These are phyloP conservation scores for Passer domesticus DNA, from an alignment of 2,113 vertebrate species.

Conservation along the genomic window DNA sequence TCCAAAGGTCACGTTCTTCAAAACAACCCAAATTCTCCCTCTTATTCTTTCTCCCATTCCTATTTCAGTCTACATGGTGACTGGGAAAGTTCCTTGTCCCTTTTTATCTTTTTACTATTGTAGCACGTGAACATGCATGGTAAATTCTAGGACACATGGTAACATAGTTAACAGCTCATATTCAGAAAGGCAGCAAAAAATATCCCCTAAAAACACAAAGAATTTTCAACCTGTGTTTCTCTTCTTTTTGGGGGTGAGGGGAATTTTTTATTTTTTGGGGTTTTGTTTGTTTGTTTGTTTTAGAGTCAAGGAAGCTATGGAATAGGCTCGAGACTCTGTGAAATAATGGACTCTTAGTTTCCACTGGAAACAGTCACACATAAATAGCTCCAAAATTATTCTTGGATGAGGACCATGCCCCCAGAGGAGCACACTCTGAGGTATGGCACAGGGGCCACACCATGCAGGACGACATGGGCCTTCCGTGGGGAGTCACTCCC, in stretches of 20 bases:
- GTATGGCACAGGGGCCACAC: background rate
- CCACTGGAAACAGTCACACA: background rate
- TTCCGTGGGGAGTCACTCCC: background rate
- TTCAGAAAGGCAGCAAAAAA: background rate
- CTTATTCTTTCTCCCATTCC: background rate
- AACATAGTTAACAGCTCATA: background rate
- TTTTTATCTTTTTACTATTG: background rate
- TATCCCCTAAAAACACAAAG: background rate
- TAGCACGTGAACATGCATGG: background rate
- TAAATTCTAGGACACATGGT: background rate
- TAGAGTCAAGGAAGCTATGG: background rate
- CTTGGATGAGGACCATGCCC: background rate
- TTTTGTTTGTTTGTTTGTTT: background rate
- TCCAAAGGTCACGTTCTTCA: background rate
- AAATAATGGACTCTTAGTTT: background rate
- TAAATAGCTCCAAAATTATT: background rate
- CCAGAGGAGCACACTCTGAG: background rate
- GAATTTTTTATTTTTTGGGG: background rate
- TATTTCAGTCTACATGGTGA: background rate
- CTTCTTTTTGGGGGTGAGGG: background rate
- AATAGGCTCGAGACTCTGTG: background rate
- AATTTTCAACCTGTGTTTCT: background rate
- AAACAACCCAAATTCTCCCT: background rate
- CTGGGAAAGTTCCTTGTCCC: background rate
- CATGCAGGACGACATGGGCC: fast-evolving